Evolutionary conservation across 92 coral and sea anemone species (phyloP).

Genomic region (Phenganax stokvisi): DNA sequence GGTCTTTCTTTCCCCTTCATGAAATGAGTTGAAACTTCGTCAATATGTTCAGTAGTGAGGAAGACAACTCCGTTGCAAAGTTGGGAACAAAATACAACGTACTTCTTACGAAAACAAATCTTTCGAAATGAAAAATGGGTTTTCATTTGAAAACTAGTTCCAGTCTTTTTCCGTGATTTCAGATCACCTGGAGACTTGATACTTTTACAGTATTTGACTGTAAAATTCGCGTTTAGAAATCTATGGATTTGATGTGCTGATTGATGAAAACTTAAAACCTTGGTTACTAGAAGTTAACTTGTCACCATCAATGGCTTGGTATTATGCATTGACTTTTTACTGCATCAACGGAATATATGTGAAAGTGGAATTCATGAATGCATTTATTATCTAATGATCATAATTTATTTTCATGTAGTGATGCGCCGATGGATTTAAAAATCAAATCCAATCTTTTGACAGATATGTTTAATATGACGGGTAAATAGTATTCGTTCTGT

Average conservation of each 20-base stretch:
- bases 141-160: too few species aligned
- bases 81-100: too few species aligned
- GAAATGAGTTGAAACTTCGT: too few species aligned
- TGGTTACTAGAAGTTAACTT: slow-evolving; percentile 96
- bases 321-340: background rate
- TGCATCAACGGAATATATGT: background rate
- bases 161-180: too few species aligned
- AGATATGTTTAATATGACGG: slow-evolving; percentile 87
- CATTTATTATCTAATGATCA: background rate
- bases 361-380: background rate
- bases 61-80: too few species aligned
- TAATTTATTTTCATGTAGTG: slow-evolving; percentile 46
- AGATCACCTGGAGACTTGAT: too few species aligned
- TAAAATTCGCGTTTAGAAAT: slow-evolving; percentile 51
- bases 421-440: slow-evolving; percentile 90
- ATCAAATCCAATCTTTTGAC: slow-evolving; percentile 92
- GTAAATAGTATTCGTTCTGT: slow-evolving; percentile 36
- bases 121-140: too few species aligned
- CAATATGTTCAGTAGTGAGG: too few species aligned
- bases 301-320: slow-evolving; percentile 96
- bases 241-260: slow-evolving; percentile 92
- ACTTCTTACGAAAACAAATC: too few species aligned
- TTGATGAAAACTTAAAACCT: slow-evolving; percentile 90
- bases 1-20: too few species aligned
- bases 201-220: too few species aligned